These are phyloP conservation scores for Lepilemur septentrionalis DNA, from an alignment of 2,797 vertebrate species.

Conservation along the genomic window DNA sequence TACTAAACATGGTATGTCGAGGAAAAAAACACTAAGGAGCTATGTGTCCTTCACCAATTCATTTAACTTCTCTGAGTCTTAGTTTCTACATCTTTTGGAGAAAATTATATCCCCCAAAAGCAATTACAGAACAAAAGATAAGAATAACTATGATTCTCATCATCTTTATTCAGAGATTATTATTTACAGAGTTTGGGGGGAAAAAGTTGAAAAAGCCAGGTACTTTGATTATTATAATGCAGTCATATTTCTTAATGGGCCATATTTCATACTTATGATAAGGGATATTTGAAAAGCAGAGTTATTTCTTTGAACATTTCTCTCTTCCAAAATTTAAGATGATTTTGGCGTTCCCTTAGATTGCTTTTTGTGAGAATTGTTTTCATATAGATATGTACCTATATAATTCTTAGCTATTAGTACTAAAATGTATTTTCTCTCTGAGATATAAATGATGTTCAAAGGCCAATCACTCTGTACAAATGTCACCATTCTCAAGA, in stretches of 20 bases:
- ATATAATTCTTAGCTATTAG: slow-evolving; percentile 6
- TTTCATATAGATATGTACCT: slow-evolving; percentile 4
- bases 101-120: slow-evolving; percentile 3
- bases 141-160: slow-evolving; percentile 32
- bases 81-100: slow-evolving; percentile 17
- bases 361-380: not conserved
- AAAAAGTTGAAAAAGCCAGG: not conserved
- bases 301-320: not conserved
- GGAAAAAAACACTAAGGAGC: not conserved
- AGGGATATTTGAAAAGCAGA: slow-evolving; percentile 2
- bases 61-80: slow-evolving; percentile 8
- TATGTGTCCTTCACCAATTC: not conserved
- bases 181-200: slow-evolving; percentile 29
- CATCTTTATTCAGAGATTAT: slow-evolving; percentile 25
- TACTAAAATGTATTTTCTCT: slow-evolving; percentile 58
- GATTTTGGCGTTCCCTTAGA: not conserved
- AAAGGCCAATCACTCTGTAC: slow-evolving; percentile 62
- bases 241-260: not conserved
- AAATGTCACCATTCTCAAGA: slow-evolving; percentile 67
- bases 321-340: not conserved
- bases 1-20: not conserved
- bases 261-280: not conserved
- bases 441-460: slow-evolving; percentile 57
- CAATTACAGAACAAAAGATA: slow-evolving; percentile 17
- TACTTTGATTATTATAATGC: not conserved